Conservation (phyloP, 2,888 invertebrate species). For the Aspidiotus rigidus region DNA sequence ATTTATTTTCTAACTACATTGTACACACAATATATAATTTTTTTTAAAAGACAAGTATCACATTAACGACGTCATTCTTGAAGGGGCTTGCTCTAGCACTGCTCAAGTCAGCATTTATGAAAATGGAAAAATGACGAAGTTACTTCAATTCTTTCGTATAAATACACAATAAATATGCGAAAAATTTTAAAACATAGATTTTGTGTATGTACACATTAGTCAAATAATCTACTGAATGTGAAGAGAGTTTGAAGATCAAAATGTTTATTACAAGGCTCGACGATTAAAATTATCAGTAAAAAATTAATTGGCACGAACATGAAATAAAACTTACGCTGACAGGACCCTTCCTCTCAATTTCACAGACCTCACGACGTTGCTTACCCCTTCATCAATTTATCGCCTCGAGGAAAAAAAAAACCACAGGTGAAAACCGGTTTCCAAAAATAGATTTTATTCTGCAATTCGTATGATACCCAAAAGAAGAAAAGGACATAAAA, state of each 20-base stretch:
- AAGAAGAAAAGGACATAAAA: not conserved
- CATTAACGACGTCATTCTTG: conserved; percentile 28
- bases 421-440: not conserved
- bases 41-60: conserved; percentile 31
- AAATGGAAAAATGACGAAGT: not conserved
- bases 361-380: too few relatives aligned
- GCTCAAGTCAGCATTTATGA: conserved; percentile 19
- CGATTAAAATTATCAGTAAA: conserved; percentile 1
- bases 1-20: conserved; percentile 20
- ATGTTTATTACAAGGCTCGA: not conserved
- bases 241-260: not conserved
- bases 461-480: not conserved
- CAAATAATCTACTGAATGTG: conserved; percentile 4
- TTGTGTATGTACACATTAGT: not conserved
- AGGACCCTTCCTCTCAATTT: too few relatives aligned
- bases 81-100: conserved; percentile 25
- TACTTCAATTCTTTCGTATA: conserved; percentile 3
- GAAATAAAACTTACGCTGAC: conserved; percentile 1
- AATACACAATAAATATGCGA: conserved; percentile 8
- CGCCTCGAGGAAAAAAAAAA: too few relatives aligned
- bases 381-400: too few relatives aligned
- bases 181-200: conserved; percentile 1
- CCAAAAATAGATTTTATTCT: not conserved
- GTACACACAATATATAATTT: conserved; percentile 19
- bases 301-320: conserved; percentile 4